A percentile compares a stretch with the other conserved stretches of the same genome.
These are phyloP conservation scores for Danio kyathit DNA, from an alignment of 2,797 vertebrate species.

Conservation along the genomic window DNA sequence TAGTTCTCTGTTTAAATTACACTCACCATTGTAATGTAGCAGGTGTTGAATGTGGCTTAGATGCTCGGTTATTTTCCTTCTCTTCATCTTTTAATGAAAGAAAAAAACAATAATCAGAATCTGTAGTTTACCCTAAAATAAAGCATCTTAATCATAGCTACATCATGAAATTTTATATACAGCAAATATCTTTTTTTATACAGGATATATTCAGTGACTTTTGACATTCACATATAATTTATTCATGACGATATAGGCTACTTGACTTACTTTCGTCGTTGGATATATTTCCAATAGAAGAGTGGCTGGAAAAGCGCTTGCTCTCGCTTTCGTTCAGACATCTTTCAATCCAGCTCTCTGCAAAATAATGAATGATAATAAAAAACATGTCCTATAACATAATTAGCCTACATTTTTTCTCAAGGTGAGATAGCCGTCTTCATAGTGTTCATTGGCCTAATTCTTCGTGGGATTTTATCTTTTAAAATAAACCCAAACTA, in stretches of 20 bases:
- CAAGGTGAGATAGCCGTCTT: no score
- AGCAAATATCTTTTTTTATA: background rate
- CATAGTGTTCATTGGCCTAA: no score
- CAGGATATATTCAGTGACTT: background rate
- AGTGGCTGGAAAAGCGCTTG: conserved; percentile 96
- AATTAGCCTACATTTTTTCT: background rate
- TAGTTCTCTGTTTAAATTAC: background rate
- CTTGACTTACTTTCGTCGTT: conserved; percentile 96
- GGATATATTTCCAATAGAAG: conserved; percentile 96
- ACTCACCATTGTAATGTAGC: conserved; percentile 97
- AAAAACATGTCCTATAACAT: background rate
- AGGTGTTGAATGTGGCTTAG: conserved; percentile 97
- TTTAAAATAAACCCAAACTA: no score
- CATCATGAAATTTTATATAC: background rate
- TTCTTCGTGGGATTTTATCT: no score
- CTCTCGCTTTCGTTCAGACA: conserved; percentile 99
- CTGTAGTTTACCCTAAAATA: background rate
- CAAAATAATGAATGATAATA: conserved; percentile 31
- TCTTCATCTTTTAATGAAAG: conserved; percentile 89
- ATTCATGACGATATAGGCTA: background rate
- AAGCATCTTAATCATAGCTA: background rate
- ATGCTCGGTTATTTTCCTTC: conserved; percentile 98
- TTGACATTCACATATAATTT: background rate
- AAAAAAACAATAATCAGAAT: conserved; percentile 35
- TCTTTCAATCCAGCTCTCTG: conserved; percentile 99